Evolutionary conservation across 2,113 vertebrate species (phyloP).

Genomic region (Syngnathus scovelli): DNA sequence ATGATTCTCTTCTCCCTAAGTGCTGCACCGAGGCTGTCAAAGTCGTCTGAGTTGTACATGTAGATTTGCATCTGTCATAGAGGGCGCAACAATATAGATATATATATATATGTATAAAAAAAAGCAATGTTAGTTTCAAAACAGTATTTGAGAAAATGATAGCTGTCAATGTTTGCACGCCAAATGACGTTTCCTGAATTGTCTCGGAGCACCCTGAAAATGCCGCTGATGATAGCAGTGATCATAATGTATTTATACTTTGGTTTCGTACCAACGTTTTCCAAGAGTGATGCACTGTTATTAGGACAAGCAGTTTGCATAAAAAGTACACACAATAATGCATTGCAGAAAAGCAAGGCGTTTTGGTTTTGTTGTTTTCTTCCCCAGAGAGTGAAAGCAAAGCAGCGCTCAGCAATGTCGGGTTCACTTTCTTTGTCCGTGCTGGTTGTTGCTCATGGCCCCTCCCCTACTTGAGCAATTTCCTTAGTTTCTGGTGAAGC

Average conservation of each 20-base stretch:
- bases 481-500: no score
- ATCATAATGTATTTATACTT: not conserved
- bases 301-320: not conserved
- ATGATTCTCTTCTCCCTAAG: slow-evolving; percentile 87
- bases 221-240: not conserved
- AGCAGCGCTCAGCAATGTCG: no score
- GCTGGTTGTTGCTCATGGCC: no score
- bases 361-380: no score
- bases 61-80: slow-evolving; percentile 94
- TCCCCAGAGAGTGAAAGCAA: no score
- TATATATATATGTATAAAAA: no score
- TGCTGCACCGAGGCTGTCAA: slow-evolving; percentile 87
- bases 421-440: no score
- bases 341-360: no score
- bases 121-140: not conserved
- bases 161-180: not conserved
- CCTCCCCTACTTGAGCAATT: no score
- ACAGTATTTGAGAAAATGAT: not conserved
- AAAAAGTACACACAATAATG: no score
- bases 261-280: not conserved
- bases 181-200: not conserved
- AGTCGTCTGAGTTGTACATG: slow-evolving; percentile 96
- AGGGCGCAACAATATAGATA: not conserved
- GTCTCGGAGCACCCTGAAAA: not conserved
- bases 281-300: not conserved